phyloP scores from a whole-genome alignment of 2,113 vertebrate genomes.

The Setophaga coronata region DNA sequence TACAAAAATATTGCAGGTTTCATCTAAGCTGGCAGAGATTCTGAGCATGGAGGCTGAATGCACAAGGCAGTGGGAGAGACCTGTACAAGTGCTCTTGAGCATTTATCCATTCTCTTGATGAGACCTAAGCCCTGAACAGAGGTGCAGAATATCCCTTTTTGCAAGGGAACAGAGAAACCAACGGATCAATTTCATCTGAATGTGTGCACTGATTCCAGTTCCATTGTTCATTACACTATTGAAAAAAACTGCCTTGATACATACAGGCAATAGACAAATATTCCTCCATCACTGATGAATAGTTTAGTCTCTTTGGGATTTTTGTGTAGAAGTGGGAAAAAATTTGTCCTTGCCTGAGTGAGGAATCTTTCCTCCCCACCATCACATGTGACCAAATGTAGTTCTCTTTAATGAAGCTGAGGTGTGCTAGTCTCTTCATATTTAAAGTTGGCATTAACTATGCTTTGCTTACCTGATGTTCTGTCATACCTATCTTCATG shows the following conservation, averaged over 20 bases:
- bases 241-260: background rate
- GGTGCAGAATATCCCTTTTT: background rate
- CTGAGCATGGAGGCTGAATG: background rate
- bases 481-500: background rate
- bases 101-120: background rate
- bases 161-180: background rate
- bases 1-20: slow-evolving; percentile 3
- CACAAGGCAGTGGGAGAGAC: background rate
- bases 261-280: background rate
- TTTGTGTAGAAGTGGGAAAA: background rate
- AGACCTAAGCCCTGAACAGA: background rate
- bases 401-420: background rate
- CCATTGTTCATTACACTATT: background rate
- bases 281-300: slow-evolving; percentile 1
- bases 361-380: background rate
- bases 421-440: background rate
- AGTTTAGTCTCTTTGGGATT: slow-evolving; percentile 33
- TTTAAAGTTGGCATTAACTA: background rate
- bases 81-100: background rate
- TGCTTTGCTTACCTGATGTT: background rate
- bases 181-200: background rate
- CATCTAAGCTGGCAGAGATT: slow-evolving; percentile 1
- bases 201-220: background rate
- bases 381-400: background rate
- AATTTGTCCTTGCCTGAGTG: background rate